phyloP scores from a whole-genome alignment of 2,888 invertebrate genomes.

The Halictus quadricinctus region DNA sequence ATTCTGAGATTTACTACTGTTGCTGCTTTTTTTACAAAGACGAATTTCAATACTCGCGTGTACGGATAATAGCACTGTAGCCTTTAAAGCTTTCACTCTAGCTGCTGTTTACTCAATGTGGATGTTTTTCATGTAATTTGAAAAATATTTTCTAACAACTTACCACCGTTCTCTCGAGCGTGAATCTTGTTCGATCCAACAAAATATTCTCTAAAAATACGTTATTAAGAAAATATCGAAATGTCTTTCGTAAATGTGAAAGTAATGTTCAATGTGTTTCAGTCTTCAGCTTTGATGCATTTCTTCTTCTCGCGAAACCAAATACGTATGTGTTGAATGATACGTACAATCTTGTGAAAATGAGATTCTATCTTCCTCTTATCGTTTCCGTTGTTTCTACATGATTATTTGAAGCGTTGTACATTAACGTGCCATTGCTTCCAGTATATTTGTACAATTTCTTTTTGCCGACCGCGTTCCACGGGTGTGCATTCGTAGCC shows the following conservation, averaged over 20 bases:
- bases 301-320: neutral
- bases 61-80: too few species aligned
- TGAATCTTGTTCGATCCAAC: neutral
- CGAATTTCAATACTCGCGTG: neutral
- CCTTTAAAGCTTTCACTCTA: neutral
- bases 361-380: neutral
- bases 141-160: neutral
- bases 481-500: slow-evolving; percentile 39
- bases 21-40: neutral
- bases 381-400: neutral
- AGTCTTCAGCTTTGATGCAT: neutral
- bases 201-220: neutral
- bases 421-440: neutral
- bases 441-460: slow-evolving; percentile 21
- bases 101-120: neutral
- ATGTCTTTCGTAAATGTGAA: neutral
- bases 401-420: neutral
- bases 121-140: neutral
- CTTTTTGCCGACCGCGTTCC: slow-evolving; percentile 8
- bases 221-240: neutral
- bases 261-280: neutral
- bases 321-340: neutral
- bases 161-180: neutral
- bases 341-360: neutral
- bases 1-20: neutral